These are phyloP conservation scores for Epinephelus moara DNA, from an alignment of 2,113 vertebrate species.

Conservation along the genomic window DNA sequence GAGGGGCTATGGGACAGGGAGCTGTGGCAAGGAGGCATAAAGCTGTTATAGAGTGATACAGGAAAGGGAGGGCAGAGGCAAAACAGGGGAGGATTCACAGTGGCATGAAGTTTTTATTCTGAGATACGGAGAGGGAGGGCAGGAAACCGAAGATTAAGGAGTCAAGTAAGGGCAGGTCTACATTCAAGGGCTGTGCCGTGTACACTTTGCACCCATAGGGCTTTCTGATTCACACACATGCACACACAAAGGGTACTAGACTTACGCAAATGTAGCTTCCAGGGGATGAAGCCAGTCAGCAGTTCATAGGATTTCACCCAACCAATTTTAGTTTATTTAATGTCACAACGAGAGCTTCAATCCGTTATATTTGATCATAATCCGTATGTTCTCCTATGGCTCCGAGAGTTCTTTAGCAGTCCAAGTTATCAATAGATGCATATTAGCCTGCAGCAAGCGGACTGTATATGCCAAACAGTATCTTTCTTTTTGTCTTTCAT, in stretches of 20 bases:
- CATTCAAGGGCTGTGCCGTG: slow-evolving; percentile 54
- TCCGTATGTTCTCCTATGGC: slow-evolving; percentile 15
- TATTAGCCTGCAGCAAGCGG: not conserved
- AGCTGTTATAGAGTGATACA: slow-evolving; percentile 70
- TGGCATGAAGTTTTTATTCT: slow-evolving; percentile 71
- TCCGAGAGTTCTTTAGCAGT: slow-evolving; percentile 1
- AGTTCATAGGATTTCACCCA: slow-evolving; percentile 33
- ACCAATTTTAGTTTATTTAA: slow-evolving; percentile 40
- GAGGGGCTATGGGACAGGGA: slow-evolving; percentile 53
- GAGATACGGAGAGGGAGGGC: slow-evolving; percentile 76
- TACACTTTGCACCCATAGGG: slow-evolving; percentile 33
- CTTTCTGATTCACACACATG: slow-evolving; percentile 19
- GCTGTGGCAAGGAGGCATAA: slow-evolving; percentile 61
- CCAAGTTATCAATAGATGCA: slow-evolving; percentile 23
- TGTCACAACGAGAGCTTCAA: slow-evolving; percentile 19
- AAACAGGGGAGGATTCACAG: slow-evolving; percentile 62
- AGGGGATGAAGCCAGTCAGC: slow-evolving; percentile 31
- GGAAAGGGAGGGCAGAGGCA: slow-evolving; percentile 65
- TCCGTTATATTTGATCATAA: slow-evolving; percentile 26
- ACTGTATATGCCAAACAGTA: not conserved
- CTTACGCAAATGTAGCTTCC: slow-evolving; percentile 31
- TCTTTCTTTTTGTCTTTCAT: not conserved
- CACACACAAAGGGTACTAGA: slow-evolving; percentile 11
- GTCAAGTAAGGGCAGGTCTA: slow-evolving; percentile 83
- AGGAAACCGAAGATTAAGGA: slow-evolving; percentile 84